Base-by-base conservation (phyloP, 2,888 invertebrate species). In the Zygothrica quintamaculata region DNA sequence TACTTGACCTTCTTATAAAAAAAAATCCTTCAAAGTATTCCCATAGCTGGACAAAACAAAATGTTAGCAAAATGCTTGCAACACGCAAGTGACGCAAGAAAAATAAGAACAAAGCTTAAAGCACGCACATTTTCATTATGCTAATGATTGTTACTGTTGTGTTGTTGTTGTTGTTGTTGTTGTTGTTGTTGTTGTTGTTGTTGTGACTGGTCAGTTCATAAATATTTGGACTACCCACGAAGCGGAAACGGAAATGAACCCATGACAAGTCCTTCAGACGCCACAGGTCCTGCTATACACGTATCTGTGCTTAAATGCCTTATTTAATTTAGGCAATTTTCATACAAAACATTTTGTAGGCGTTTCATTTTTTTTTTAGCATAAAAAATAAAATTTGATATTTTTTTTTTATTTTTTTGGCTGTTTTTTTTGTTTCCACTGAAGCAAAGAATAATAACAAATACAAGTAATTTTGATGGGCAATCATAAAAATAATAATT, bases 121-220 rank as follows among this genome's bases (percentile, higher is more conserved):
- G 75, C 79, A 80, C 86, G 79, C 79, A 80, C 77, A 76, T 70
- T 84, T 74, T 73, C 80, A 86, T 79, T 80, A 80, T 86, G 80
- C 80, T 86, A 80, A 80, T 80, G 66, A 82, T 73, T n/a, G n/a
- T 73, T 62, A 65, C 48, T 64, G n/a, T 22, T 36, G 12, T n/a
- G n/a, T 15, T 39, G 15, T 50, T 47, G 11, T 26, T 52, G 29
- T 18, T 40, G 11, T 42, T 55, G 18, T 22, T 37, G 44, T 18
- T 42, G 78, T 15, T 39, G 15, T 50, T 47, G 11, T 15, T 39
- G 15, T 50, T 47, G 11, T 26, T 52, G 29, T 18, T 40, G 11
- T 42, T 55, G 18, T 22, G 39, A 39, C 25, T 42, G 78, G 72
- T 51, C 46, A 65, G 46, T 58, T 43, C 48, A 70, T 81, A 77